These are phyloP conservation scores for Mayetiola destructor DNA, from an alignment of 2,888 invertebrate species.

Conservation along the genomic window DNA sequence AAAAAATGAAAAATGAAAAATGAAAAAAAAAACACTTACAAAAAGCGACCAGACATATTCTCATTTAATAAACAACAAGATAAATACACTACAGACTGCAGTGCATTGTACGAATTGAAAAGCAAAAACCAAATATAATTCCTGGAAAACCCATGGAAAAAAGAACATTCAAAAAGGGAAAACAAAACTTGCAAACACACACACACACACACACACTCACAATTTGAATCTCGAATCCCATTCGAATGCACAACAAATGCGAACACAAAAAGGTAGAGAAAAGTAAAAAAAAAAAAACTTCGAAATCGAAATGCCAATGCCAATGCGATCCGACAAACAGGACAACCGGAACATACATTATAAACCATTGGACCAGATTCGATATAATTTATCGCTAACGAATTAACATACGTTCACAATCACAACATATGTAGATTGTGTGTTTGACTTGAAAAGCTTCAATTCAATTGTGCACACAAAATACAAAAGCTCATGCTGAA, in stretches of 20 bases:
- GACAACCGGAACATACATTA: too few species aligned
- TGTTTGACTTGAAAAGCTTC: too few species aligned
- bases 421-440: neutral
- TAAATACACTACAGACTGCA: too few species aligned
- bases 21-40: neutral
- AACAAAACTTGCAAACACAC: neutral
- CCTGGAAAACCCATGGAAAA: neutral
- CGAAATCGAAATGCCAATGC: too few species aligned
- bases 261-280: too few species aligned
- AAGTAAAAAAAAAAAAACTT: too few species aligned
- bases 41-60: neutral
- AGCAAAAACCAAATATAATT: neutral
- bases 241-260: neutral
- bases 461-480: too few species aligned
- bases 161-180: neutral
- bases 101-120: neutral
- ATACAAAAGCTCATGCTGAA: too few species aligned
- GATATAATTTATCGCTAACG: conserved; percentile 6
- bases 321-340: too few species aligned
- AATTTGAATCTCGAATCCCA: too few species aligned
- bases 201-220: too few species aligned
- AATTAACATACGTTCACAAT: conserved; percentile 5
- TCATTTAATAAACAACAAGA: neutral
- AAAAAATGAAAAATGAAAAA: neutral
- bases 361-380: conserved; percentile 1